Evolutionary conservation across 1,140 invertebrate species (phyloP).

Genomic region (Phenacoccus solenopsis): DNA sequence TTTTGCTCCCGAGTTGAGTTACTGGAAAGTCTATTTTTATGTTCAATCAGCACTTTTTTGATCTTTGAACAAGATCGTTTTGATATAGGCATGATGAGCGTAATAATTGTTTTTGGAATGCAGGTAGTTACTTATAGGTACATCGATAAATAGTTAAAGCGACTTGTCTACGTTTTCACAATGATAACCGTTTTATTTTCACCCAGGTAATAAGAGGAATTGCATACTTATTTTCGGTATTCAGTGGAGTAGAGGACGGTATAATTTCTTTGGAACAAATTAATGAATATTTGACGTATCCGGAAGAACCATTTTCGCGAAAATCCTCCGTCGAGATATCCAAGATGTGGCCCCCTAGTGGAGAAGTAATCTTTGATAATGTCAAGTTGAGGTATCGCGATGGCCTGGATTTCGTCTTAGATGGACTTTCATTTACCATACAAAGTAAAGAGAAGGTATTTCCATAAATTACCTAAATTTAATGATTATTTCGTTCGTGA

Average conservation of each 20-base stretch:
- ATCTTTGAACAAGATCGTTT: neutral
- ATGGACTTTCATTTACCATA: conserved; percentile 55
- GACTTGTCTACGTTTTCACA: no score
- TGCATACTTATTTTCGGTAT: neutral
- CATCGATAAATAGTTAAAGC: neutral
- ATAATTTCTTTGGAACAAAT: conserved; percentile 80
- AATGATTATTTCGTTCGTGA: neutral
- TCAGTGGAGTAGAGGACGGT: conserved; percentile 57
- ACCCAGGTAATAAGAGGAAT: neutral
- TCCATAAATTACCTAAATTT: neutral
- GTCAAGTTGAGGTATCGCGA: conserved; percentile 29
- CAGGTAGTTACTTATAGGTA: neutral
- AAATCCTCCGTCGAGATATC: conserved; percentile 35
- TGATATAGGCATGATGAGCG: neutral
- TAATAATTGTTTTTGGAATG: neutral
- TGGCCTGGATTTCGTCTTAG: conserved; percentile 51
- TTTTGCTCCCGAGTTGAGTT: neutral
- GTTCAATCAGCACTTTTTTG: neutral
- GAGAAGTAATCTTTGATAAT: conserved; percentile 52
- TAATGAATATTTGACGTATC: conserved; percentile 58
- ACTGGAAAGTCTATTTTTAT: neutral
- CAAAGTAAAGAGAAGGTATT: conserved; percentile 49
- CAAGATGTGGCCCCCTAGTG: conserved; percentile 51
- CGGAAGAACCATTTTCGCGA: conserved; percentile 38
- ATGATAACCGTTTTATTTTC: no score